Base-by-base conservation (phyloP, 2,888 invertebrate species). In the Drosophila recens region DNA sequence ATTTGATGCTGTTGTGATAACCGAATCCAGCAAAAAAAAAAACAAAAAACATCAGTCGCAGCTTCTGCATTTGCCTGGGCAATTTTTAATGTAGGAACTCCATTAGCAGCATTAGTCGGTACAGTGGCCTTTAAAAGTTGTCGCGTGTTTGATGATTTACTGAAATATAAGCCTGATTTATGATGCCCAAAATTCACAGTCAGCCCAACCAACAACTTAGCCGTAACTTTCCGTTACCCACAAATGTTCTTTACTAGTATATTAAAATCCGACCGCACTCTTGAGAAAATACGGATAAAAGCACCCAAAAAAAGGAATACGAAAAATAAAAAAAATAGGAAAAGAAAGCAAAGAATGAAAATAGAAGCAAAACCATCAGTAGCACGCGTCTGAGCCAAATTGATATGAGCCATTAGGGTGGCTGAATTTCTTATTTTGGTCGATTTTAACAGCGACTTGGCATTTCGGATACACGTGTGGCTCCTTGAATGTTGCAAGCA, bases 151-250 rank as follows among this genome's bases (percentile, higher is more conserved):
- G 89, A 90, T 91, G 91, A 90, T 89, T 91, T 89, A 89, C 76
- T 81, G 85, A 88, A 89, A 90, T 87, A 80, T 91, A 90, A 91
- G 90, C 90, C 81, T 90, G 90, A 91, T 91, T 89, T 91, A 91
- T 91, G 89, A 84, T 83, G 80, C 78, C 63, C 53, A 80, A 84
- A 80, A 79, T 82, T 78, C 67, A 75, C 67, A 70, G 72, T 36
- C 52, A 59, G 78, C 75, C 80, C 75, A 71, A 68, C 45, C 43
- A 76, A 58, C 67, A 80, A 76, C 65, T 71, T 64, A 61, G 64
- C 64, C 40, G 40, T 52, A 52, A 52, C 52, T 52, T 52, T 52
- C 27, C 17, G 42, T 42, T 54, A 15, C 42, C 34, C 79, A 38
- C 57, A 68, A 52, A 73, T 54, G 64, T 62, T 70, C 59, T 65